These are phyloP conservation scores for Malurus cyaneus DNA, from an alignment of 2,113 vertebrate species.

Conservation along the genomic window DNA sequence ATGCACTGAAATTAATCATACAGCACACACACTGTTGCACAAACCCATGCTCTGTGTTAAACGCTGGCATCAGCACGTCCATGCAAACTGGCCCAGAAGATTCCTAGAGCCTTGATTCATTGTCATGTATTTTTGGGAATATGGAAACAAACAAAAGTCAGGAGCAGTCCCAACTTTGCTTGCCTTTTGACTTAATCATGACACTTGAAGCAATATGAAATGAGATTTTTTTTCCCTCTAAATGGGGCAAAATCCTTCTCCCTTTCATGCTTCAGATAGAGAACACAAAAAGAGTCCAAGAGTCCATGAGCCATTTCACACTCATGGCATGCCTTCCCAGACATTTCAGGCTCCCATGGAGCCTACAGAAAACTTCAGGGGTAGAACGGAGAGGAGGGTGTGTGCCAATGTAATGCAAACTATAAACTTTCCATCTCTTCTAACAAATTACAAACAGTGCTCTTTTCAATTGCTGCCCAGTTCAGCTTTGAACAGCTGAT, in stretches of 20 bases:
- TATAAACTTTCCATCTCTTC: neutral
- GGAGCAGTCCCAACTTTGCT: neutral
- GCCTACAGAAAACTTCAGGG: neutral
- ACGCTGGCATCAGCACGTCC: accelerated
- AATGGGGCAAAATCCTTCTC: neutral
- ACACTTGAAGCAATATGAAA: neutral
- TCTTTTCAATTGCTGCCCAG: neutral
- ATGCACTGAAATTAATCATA: neutral
- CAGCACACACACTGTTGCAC: neutral
- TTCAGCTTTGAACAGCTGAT: neutral
- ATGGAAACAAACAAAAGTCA: neutral
- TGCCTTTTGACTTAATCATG: neutral
- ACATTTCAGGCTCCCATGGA: accelerated
- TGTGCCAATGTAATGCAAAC: neutral
- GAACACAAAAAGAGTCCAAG: neutral
- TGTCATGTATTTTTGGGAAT: neutral
- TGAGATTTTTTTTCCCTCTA: neutral
- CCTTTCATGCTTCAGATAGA: neutral
- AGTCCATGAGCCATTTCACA: accelerated
- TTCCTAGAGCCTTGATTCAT: neutral
- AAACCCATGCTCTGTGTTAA: neutral
- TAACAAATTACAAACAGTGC: neutral
- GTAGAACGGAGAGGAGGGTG: accelerated
- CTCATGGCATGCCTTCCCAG: neutral
- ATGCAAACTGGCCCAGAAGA: neutral